A percentile compares a stretch with the other conserved stretches of the same genome.
Evolutionary conservation across 2,888 invertebrate species (phyloP).

Genomic region (Drepana falcataria): DNA sequence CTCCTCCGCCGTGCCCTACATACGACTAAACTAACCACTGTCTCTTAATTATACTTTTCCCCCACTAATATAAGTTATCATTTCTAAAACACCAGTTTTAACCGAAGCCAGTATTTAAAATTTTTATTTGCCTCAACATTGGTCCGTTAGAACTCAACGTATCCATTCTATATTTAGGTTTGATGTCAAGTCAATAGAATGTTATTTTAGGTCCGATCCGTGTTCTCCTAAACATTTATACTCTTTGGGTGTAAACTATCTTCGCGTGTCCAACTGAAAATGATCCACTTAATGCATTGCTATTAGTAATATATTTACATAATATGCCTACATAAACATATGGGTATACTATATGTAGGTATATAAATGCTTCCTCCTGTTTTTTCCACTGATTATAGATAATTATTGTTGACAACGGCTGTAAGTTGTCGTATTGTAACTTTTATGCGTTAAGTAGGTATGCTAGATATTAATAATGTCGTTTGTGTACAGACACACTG

Average conservation of each 20-base stretch:
- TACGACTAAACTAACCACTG: constrained; percentile 36
- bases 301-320: no score
- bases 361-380: no score
- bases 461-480: not conserved
- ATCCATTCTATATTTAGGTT: constrained; percentile 4
- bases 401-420: not conserved
- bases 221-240: not conserved
- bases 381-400: no score
- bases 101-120: not conserved
- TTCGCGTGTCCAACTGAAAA: not conserved
- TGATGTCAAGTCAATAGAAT: constrained; percentile 2
- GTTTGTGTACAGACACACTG: constrained; percentile 7
- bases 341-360: no score
- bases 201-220: not conserved
- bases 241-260: not conserved
- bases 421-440: not conserved
- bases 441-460: not conserved
- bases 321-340: no score
- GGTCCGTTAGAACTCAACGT: constrained; percentile 11
- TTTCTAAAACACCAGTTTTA: not conserved
- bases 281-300: not conserved
- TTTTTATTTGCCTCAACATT: constrained; percentile 9
- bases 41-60: constrained; percentile 4
- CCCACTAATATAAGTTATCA: not conserved
- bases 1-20: constrained; percentile 48